Conservation (phyloP, 2,888 invertebrate species). For the Trachelus troglodyta region DNA sequence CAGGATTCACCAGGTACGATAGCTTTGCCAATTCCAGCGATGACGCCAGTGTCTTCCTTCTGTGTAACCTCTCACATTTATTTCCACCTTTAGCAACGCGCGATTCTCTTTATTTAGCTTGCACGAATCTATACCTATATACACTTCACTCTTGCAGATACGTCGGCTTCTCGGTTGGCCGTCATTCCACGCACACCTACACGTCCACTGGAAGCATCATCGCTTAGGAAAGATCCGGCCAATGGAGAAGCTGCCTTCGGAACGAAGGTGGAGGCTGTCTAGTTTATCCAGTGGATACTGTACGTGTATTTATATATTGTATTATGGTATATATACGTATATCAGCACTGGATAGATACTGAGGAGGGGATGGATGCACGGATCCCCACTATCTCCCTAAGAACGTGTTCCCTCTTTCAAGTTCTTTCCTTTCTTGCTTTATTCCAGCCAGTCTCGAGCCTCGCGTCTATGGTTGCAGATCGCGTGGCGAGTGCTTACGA, state of each 20-base stretch:
- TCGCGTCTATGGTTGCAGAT: slow-evolving; percentile 54
- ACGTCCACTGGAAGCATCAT: neutral
- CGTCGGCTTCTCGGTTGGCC: neutral
- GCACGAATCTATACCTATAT: neutral
- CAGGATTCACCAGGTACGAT: neutral
- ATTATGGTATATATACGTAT: neutral
- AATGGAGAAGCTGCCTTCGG: neutral
- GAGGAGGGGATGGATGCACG: neutral
- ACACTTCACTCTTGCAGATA: neutral
- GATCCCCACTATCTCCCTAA: neutral
- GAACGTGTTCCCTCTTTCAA: neutral
- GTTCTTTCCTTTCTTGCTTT: slow-evolving; percentile 5
- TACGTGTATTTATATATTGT: neutral
- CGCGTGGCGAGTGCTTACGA: slow-evolving; percentile 22
- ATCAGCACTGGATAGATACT: neutral
- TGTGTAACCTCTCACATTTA: neutral
- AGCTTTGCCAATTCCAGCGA: slow-evolving; percentile 47
- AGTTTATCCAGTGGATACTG: neutral
- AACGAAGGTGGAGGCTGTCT: neutral
- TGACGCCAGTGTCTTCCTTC: slow-evolving; percentile 46
- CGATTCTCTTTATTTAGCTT: neutral
- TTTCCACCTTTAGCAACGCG: neutral
- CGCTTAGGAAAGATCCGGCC: neutral
- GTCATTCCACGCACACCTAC: neutral
- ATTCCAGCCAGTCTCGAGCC: slow-evolving; percentile 53